Conservation (phyloP, 2,113 vertebrate species). For the Picathartes gymnocephalus region DNA sequence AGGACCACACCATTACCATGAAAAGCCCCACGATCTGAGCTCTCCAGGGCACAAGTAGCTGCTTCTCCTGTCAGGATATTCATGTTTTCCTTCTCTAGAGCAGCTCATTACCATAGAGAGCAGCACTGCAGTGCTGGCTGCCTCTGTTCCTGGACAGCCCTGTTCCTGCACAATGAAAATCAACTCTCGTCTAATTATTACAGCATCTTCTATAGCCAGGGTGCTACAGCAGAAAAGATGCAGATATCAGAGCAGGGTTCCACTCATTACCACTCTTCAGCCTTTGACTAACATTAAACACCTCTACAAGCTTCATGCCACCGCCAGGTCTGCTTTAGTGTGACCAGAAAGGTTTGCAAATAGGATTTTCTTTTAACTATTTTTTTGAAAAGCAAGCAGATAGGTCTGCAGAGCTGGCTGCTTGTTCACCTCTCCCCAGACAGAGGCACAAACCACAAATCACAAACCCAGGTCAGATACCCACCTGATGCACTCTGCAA, state of each 20-base stretch:
- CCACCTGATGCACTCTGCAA: background rate
- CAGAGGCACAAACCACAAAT: background rate
- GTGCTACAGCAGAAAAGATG: background rate
- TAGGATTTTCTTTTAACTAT: background rate
- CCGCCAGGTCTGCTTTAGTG: background rate
- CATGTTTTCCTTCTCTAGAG: background rate
- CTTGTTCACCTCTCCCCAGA: background rate
- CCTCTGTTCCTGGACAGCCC: background rate
- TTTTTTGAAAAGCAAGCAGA: background rate
- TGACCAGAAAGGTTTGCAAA: background rate
- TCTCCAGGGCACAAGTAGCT: slow-evolving; percentile 13
- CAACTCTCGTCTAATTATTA: background rate
- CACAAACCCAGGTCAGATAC: background rate
- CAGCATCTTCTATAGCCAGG: background rate
- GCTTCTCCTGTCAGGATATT: slow-evolving; percentile 31
- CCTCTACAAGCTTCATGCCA: background rate
- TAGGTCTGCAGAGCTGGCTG: background rate
- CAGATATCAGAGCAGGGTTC: background rate
- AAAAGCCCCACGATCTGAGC: background rate
- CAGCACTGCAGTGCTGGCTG: background rate
- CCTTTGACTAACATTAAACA: background rate
- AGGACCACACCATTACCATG: background rate
- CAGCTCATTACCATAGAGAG: background rate
- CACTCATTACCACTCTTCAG: background rate
- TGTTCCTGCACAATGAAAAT: background rate